Conservation (phyloP, 2,797 vertebrate genomes). For the Chelmon rostratus region DNA sequence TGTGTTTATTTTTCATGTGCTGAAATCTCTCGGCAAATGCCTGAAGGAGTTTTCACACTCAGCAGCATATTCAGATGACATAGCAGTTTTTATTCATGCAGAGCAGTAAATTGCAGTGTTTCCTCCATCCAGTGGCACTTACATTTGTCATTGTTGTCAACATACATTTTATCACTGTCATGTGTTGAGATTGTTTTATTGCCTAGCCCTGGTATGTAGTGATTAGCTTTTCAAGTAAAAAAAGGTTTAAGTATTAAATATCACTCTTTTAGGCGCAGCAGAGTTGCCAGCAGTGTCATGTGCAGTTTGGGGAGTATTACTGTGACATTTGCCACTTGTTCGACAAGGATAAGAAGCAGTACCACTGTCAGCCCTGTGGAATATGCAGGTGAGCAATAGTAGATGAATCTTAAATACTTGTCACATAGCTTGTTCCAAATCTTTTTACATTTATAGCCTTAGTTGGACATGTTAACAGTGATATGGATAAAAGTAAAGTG, state of each 20-base stretch:
- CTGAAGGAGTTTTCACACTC: no score
- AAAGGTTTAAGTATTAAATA: neutral
- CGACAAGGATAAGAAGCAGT: constrained; percentile 95
- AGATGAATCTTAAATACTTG: neutral
- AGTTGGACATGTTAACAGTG: neutral
- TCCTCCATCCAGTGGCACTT: no score
- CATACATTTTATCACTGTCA: no score
- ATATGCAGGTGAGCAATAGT: constrained; percentile 91
- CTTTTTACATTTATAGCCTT: neutral
- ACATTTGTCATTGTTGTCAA: no score
- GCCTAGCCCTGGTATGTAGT: no score
- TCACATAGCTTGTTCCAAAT: neutral
- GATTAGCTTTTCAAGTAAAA: neutral
- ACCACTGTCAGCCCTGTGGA: constrained; percentile 93
- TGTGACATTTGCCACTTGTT: constrained; percentile 94
- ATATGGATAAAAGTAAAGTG: neutral
- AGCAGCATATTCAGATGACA: no score
- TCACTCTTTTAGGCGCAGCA: constrained; percentile 85
- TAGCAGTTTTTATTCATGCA: no score
- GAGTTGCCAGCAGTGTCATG: constrained; percentile 88
- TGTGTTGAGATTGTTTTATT: no score
- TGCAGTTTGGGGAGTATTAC: constrained; percentile 95
- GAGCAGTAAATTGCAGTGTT: no score
- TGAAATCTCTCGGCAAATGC: no score
- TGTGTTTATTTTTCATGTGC: no score